Conservation (phyloP, 2,797 vertebrate genomes). For the Myripristis murdjan region DNA sequence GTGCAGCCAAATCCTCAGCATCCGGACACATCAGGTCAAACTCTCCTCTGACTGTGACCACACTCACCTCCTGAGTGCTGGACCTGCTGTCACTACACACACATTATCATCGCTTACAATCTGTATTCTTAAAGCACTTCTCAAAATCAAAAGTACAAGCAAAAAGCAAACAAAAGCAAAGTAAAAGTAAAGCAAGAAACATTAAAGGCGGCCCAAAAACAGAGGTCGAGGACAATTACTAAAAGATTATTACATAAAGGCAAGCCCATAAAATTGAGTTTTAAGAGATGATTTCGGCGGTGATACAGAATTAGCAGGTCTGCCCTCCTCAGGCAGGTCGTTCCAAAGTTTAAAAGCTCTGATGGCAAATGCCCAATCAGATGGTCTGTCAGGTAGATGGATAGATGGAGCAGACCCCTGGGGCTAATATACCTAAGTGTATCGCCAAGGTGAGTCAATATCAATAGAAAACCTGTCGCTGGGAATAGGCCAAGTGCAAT, state of each 20-base stretch:
- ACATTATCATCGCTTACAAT: background rate
- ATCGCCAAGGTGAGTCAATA: background rate
- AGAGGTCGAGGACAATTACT: background rate
- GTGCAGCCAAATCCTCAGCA: constrained; percentile 83
- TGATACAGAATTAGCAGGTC: background rate
- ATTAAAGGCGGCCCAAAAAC: background rate
- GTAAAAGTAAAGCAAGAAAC: background rate
- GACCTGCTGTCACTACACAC: constrained; percentile 75
- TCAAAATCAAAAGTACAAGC: background rate
- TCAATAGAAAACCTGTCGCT: background rate
- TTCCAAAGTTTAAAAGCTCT: background rate
- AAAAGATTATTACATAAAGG: background rate
- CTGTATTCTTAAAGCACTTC: background rate
- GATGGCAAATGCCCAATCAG: background rate
- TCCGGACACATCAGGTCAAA: constrained; percentile 86
- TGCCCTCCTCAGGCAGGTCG: background rate
- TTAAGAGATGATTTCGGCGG: background rate
- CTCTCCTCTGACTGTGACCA: constrained; percentile 87
- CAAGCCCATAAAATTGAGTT: background rate
- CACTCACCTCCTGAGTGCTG: constrained; percentile 78
- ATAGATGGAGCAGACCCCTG: background rate
- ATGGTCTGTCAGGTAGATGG: background rate
- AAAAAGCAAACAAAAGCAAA: background rate
- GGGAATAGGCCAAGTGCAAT: background rate
- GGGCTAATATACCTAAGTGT: background rate